phyloP scores from a whole-genome alignment of 2,113 vertebrate species.

The Callorhinus ursinus region DNA sequence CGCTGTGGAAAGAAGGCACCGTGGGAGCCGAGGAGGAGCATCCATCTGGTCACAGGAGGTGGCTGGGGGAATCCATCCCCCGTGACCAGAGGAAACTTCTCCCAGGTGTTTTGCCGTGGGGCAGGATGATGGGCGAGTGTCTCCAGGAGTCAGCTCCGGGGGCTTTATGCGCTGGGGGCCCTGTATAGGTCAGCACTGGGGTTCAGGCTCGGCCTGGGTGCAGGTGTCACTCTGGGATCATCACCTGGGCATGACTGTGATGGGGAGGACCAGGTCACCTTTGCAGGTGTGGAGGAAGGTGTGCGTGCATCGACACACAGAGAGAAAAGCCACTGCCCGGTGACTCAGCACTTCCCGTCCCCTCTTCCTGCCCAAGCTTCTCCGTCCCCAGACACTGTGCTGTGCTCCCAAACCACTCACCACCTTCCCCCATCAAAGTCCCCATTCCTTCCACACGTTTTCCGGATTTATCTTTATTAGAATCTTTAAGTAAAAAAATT shows the following conservation, averaged over 20 bases:
- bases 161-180: not conserved
- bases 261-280: not conserved
- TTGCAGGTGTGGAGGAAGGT: not conserved
- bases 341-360: fast-evolving
- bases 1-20: not conserved
- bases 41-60: too few relatives aligned
- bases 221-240: not conserved
- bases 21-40: not conserved
- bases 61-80: too few relatives aligned
- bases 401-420: fast-evolving
- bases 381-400: fast-evolving
- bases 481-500: not conserved
- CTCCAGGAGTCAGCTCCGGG: not conserved
- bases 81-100: not conserved
- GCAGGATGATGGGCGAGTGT: fast-evolving
- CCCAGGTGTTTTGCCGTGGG: not conserved
- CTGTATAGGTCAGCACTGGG: not conserved
- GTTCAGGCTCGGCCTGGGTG: not conserved
- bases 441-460: not conserved
- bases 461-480: not conserved
- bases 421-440: not conserved
- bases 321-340: too few relatives aligned
- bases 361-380: not conserved
- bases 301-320: fast-evolving
- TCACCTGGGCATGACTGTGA: not conserved